Conservation (phyloP, 2,888 invertebrate species). For the Drosophila atripex region DNA sequence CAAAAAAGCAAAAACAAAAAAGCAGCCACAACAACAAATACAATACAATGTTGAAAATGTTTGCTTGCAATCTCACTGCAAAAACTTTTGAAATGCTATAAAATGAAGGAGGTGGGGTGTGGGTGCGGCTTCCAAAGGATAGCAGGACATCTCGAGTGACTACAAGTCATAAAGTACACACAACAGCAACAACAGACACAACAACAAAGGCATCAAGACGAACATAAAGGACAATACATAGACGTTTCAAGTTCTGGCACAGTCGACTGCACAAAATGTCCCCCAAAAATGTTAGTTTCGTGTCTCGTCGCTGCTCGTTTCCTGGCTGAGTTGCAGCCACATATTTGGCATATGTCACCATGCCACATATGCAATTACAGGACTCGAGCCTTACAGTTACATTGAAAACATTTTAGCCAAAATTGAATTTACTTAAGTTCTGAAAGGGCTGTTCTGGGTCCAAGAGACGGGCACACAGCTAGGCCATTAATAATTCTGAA, state of each 20-base stretch:
- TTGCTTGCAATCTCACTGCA: slow-evolving; percentile 52
- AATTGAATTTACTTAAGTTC: slow-evolving; percentile 33
- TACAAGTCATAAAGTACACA: slow-evolving; percentile 70
- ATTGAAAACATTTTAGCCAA: slow-evolving; percentile 50
- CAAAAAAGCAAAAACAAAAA: slow-evolving; percentile 26
- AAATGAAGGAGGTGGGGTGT: slow-evolving; percentile 7
- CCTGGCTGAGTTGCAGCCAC: slow-evolving; percentile 57
- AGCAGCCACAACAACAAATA: slow-evolving; percentile 18
- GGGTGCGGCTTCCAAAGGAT: neutral
- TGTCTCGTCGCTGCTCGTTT: slow-evolving; percentile 47
- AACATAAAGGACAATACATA: slow-evolving; percentile 40
- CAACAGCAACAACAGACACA: slow-evolving; percentile 44
- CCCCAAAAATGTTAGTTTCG: slow-evolving; percentile 63
- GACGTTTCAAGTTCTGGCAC: slow-evolving; percentile 47
- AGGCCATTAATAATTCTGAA: slow-evolving; percentile 35
- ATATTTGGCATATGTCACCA: slow-evolving; percentile 70
- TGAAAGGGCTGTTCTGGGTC: neutral
- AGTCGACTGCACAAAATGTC: slow-evolving; percentile 66
- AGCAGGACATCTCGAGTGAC: slow-evolving; percentile 43
- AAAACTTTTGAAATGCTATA: slow-evolving; percentile 45
- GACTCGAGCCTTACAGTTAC: slow-evolving; percentile 27
- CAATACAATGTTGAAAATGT: slow-evolving; percentile 35
- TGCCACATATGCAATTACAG: slow-evolving; percentile 42
- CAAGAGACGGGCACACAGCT: slow-evolving; percentile 11
- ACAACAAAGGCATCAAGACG: neutral